Conservation (phyloP, 2,113 vertebrate genomes). For the Talpa occidentalis region DNA sequence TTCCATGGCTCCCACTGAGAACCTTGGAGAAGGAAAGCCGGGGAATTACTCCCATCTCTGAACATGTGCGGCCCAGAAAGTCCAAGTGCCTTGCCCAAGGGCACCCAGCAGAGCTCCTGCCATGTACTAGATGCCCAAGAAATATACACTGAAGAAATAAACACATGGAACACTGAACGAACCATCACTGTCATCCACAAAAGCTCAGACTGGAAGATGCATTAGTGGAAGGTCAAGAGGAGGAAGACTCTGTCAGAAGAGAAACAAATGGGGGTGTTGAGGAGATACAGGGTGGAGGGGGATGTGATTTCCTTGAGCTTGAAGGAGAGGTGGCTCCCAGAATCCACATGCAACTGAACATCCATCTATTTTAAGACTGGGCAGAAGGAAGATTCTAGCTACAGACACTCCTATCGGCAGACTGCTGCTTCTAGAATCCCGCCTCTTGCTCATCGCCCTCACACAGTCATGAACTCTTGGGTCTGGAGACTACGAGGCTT, state of each 20-base stretch:
- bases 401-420: not conserved
- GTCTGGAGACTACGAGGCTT: not conserved
- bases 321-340: not conserved
- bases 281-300: not conserved
- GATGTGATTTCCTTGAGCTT: rapidly evolving
- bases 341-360: not conserved
- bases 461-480: not conserved
- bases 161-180: not conserved
- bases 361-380: not conserved
- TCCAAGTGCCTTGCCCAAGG: not conserved
- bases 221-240: not conserved
- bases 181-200: not conserved
- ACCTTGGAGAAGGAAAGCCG: not conserved
- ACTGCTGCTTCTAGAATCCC: not conserved
- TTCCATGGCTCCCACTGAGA: not conserved
- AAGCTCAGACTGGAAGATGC: not conserved
- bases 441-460: not conserved
- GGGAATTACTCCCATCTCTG: not conserved
- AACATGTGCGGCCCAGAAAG: not conserved
- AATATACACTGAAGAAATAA: not conserved
- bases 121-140: not conserved
- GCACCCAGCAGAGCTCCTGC: not conserved
- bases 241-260: not conserved
- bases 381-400: not conserved
- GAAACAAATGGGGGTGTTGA: rapidly evolving